These are phyloP conservation scores for Bagarius yarrelli DNA, from an alignment of 2,113 vertebrate species.

Conservation along the genomic window DNA sequence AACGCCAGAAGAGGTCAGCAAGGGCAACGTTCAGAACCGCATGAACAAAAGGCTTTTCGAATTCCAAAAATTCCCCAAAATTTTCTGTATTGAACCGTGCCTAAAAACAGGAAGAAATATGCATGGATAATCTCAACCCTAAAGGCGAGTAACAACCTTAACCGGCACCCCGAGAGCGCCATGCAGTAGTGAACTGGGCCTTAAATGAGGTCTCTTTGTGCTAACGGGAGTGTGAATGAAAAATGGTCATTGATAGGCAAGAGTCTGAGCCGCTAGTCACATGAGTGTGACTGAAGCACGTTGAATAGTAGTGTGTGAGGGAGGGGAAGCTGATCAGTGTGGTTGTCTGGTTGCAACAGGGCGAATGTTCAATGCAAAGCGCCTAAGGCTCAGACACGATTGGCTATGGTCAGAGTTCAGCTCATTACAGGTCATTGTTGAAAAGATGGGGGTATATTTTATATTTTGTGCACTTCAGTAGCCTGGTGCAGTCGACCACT, in stretches of 20 bases:
- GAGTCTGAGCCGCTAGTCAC: constrained; percentile 65
- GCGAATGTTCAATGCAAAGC: constrained; percentile 57
- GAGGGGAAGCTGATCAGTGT: background rate
- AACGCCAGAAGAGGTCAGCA: constrained; percentile 60
- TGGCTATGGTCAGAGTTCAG: constrained; percentile 19
- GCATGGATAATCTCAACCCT: constrained; percentile 59
- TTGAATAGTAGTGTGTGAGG: constrained; percentile 48
- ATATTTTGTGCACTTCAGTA: background rate
- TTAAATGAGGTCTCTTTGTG: constrained; percentile 25
- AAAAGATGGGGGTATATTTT: background rate
- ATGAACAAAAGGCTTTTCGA: constrained; percentile 53
- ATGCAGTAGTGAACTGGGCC: constrained; percentile 51
- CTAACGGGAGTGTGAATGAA: constrained; percentile 54
- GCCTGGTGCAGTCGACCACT: background rate
- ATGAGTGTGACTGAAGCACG: constrained; percentile 42
- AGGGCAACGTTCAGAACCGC: constrained; percentile 53
- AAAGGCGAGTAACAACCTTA: constrained; percentile 62
- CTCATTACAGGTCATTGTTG: constrained; percentile 40
- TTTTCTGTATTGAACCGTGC: constrained; percentile 41
- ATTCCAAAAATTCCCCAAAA: constrained; percentile 50
- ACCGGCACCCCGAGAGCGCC: constrained; percentile 62
- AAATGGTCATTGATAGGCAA: constrained; percentile 68
- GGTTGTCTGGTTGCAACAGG: constrained; percentile 58
- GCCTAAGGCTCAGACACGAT: constrained; percentile 61
- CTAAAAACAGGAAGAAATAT: constrained; percentile 58